Evolutionary conservation across 2,888 invertebrate genomes (phyloP).

Genomic region (Parnassius apollo): DNA sequence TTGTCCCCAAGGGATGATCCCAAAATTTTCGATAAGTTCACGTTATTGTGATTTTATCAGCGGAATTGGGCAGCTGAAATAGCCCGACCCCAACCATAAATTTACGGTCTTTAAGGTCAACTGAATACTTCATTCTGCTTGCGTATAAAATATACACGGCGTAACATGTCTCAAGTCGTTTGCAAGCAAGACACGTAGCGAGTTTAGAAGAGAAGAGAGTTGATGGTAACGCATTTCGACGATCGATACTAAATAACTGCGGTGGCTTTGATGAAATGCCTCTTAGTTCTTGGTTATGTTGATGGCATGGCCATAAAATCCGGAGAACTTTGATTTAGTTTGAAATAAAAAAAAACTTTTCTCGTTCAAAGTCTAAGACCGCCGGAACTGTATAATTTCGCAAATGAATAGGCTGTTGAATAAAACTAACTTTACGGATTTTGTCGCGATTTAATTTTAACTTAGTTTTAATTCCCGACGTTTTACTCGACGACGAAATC

Average conservation of each 20-base stretch:
- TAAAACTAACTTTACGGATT: too few species aligned
- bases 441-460: too few species aligned
- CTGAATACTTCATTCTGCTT: constrained; percentile 23
- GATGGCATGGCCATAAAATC: constrained; percentile 3
- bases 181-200: constrained; percentile 18
- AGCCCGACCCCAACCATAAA: constrained; percentile 19
- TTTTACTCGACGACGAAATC: too few species aligned
- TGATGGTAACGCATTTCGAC: constrained; percentile 7
- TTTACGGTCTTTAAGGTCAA: constrained; percentile 26
- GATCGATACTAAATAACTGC: constrained; percentile 19
- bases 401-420: too few species aligned
- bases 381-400: too few species aligned
- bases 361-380: too few species aligned
- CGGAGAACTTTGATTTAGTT: constrained; percentile 8
- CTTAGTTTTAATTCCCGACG: too few species aligned
- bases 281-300: constrained; percentile 1
- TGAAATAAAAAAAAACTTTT: background rate
- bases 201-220: constrained; percentile 24
- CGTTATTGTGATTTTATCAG: constrained; percentile 27
- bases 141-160: constrained; percentile 20
- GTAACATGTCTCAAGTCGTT: constrained; percentile 16
- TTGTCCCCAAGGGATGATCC: constrained; percentile 16
- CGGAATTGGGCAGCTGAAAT: constrained; percentile 18
- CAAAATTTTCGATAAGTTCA: constrained; percentile 23
- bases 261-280: constrained; percentile 10